Base-by-base conservation (phyloP, 2,797 vertebrate species). In the Leptodactylus fallax region DNA sequence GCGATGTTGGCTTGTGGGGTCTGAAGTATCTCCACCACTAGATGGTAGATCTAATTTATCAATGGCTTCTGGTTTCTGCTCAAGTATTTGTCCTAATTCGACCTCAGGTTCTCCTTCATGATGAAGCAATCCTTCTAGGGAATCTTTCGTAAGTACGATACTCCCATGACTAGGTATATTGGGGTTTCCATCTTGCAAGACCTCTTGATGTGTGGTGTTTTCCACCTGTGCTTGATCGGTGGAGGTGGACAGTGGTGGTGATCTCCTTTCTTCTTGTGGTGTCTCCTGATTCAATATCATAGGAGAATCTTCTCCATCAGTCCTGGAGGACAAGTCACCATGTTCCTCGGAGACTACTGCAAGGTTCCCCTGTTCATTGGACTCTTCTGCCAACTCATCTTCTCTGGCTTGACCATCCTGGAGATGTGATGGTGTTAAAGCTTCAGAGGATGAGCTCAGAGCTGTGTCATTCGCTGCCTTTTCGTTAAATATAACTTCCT, bases 401-500 rank as follows among this genome's bases (percentile, higher is more conserved):
- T 69, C 60, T 56, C 45, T 51, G 21, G 1, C n/a, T 23, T 69
- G 77, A 55, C 12, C 17, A 14, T 27, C 85, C 9, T n/a, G 47
- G 45, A 5, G 71, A 74, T 51, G 47, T 69, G 71, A 79, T 8
- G 49, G 53, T 17, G 12, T 8, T 17, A 7, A 3, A 12, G 23
- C 17, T 49, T 71, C 77, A 58, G 17, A 21, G 16, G 60, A 7
- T 25, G n/a, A 10, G 23, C 17, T 63, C 19, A 63, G 36, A 51
- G 51, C 9, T 47, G 60, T 21, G 7, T 8, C 63, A 36, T 47
- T 45, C 19, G 79, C 85, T 45, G 58, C 19, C 11, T 13, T 49
- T 61, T 85, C 84, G 27, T 49, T 72, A 80, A 12, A 71, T 71
- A 80, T 10, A 71, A 58, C 51, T 47, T 51, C 77, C 85, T 86